phyloP scores from a whole-genome alignment of 1,140 invertebrate genomes.

The Zaprionus kolodkinae region DNA sequence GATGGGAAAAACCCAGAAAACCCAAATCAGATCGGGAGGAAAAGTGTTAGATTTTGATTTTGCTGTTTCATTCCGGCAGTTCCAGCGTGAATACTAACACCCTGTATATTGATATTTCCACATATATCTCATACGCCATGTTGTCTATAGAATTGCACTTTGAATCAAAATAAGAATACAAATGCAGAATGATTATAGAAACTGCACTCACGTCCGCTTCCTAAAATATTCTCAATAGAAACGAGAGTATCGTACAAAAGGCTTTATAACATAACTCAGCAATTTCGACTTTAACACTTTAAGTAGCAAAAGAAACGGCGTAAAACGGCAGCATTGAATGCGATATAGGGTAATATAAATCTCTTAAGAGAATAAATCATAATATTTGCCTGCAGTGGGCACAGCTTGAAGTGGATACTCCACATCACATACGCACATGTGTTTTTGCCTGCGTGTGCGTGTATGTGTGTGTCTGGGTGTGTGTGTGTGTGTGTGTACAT shows the following conservation, averaged over 20 bases:
- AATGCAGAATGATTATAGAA: background rate
- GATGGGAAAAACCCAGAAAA: no score
- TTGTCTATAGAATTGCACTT: background rate
- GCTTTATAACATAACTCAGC: background rate
- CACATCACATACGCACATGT: background rate
- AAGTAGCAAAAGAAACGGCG: slow-evolving; percentile 3
- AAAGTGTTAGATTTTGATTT: no score
- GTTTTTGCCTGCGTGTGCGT: background rate
- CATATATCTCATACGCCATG: background rate
- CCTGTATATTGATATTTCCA: no score
- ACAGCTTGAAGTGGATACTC: background rate
- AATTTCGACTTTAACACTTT: slow-evolving; percentile 3
- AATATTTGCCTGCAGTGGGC: slow-evolving; percentile 8
- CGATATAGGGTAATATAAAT: background rate
- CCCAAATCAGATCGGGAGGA: no score
- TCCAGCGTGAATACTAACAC: no score
- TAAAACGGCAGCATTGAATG: background rate
- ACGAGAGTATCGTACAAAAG: background rate
- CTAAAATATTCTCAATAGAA: background rate
- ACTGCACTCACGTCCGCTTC: background rate
- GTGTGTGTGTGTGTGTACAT: background rate
- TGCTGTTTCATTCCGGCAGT: no score
- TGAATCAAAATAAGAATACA: no score
- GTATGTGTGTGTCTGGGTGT: background rate
- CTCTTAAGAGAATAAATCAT: slow-evolving; percentile 5